Conservation (phyloP, 2,797 vertebrate species). For the Otolemur crassicaudatus region DNA sequence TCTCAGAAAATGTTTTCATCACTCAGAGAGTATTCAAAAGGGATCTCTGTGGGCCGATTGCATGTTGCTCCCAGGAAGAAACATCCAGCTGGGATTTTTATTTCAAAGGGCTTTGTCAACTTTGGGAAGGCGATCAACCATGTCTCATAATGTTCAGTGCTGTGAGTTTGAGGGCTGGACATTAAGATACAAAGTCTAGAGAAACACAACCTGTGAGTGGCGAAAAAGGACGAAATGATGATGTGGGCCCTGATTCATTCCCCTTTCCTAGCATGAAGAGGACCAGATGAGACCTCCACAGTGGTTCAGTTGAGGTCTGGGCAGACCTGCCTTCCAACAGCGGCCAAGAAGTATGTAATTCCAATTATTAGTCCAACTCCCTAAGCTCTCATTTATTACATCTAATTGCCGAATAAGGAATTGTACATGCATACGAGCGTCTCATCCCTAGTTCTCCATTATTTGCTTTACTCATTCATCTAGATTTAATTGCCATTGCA, state of each 20-base stretch:
- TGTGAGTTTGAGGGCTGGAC: not conserved
- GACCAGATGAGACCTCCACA: not conserved
- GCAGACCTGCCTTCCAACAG: conserved; percentile 30
- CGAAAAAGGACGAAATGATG: not conserved
- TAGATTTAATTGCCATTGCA: conserved; percentile 79
- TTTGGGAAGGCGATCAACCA: not conserved
- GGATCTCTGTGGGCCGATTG: not conserved
- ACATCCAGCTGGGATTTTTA: not conserved
- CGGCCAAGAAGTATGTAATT: conserved; percentile 67
- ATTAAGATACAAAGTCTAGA: not conserved
- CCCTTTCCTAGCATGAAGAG: not conserved
- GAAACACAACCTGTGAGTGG: not conserved
- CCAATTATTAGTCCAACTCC: conserved; percentile 66
- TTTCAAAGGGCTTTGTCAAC: not conserved
- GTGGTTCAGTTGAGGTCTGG: not conserved
- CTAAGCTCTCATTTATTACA: conserved; percentile 72
- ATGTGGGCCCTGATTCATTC: not conserved
- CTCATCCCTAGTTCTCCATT: conserved; percentile 64
- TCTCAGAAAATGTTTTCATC: not conserved
- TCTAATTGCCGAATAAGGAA: conserved; percentile 73
- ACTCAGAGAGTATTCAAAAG: conserved; percentile 42
- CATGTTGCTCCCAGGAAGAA: conserved; percentile 37
- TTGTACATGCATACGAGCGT: conserved; percentile 40
- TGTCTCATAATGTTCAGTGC: not conserved
- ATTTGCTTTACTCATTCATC: conserved; percentile 74